Conservation (phyloP, 1,140 invertebrate genomes). For the Drosophila nannoptera region DNA sequence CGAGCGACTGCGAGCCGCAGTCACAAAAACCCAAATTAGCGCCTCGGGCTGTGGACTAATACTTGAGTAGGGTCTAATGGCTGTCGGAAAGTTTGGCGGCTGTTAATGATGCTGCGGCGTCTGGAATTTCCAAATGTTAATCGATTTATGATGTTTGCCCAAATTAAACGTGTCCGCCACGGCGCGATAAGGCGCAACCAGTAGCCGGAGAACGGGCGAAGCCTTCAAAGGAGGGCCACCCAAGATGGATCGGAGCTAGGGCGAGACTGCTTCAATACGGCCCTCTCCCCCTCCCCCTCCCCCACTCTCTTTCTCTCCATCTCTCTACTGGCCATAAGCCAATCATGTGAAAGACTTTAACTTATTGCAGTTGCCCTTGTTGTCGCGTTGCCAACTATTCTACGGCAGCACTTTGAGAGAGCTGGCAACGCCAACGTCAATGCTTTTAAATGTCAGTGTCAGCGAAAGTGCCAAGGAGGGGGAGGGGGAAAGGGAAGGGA, state of each 20-base stretch:
- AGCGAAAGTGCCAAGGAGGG: constrained; percentile 36
- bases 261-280: too few relatives aligned
- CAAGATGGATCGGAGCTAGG: constrained; percentile 42
- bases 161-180: constrained; percentile 60
- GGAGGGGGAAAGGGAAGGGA: background rate
- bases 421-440: constrained; percentile 32
- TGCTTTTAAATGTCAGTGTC: constrained; percentile 50
- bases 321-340: constrained; percentile 39
- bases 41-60: constrained; percentile 43
- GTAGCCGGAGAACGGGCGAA: constrained; percentile 40
- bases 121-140: constrained; percentile 54
- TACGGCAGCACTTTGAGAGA: constrained; percentile 22
- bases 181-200: constrained; percentile 59
- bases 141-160: constrained; percentile 73
- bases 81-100: constrained; percentile 65
- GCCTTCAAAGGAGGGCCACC: constrained; percentile 64
- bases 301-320: background rate
- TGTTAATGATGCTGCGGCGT: constrained; percentile 64
- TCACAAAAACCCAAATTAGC: constrained; percentile 66
- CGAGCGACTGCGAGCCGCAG: constrained; percentile 5
- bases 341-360: constrained; percentile 71
- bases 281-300: too few relatives aligned
- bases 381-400: constrained; percentile 43
- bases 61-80: constrained; percentile 73
- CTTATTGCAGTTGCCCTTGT: constrained; percentile 17